Evolutionary conservation across 2,888 invertebrate genomes (phyloP), one percentile per base, ranked within the genome.

Genomic region (Apodemia hepburni): DNA sequence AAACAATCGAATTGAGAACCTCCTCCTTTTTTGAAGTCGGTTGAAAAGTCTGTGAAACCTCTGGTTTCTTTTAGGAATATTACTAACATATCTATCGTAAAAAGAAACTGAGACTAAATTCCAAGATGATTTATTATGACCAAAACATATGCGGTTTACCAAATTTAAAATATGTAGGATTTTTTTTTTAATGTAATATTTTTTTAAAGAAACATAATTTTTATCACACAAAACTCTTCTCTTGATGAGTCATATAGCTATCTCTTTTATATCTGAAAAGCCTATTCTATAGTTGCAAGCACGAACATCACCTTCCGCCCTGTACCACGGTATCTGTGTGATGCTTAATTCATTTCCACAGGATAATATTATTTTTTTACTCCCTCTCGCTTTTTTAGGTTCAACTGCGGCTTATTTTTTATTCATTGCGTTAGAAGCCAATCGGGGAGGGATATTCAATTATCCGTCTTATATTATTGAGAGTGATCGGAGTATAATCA

Each of bases 291-390:
- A 64, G 33, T 61, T 49, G 7, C 3, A 5, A 15, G 22, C 58
- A 58, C 42, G 12, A 27, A 58, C 66, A 64, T 66, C 67, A 64
- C 64, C 65, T 70, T 69, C 72, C 67, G 42, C 71, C 71, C 66
- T 69, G 72, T 69, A 60, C 72, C 79, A 68, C 76, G 80, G 85
- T 87, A 88, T 90, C 88, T 82, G 81, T 75, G 82, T 83, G 82
- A 83, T 84, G 84, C 86, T 91, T 91, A 91, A 91, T 91, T 91
- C 90, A 90, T 91, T 90, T 91, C 87, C 87, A 87, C 86, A 73
- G 90, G 90, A 91, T 91, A 90, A 90, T 91, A 90, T 91, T 91
- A 91, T 91, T 91, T 91, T 90, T 90, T 90, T 90, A 85, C 87
- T 85, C 86, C 87, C 87, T 77, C 79, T 70, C 79, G 75, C 77